A percentile compares a stretch with the other conserved stretches of the same genome.
Conservation (phyloP, 2,888 invertebrate species). For the Aproaerema taeniolella region DNA sequence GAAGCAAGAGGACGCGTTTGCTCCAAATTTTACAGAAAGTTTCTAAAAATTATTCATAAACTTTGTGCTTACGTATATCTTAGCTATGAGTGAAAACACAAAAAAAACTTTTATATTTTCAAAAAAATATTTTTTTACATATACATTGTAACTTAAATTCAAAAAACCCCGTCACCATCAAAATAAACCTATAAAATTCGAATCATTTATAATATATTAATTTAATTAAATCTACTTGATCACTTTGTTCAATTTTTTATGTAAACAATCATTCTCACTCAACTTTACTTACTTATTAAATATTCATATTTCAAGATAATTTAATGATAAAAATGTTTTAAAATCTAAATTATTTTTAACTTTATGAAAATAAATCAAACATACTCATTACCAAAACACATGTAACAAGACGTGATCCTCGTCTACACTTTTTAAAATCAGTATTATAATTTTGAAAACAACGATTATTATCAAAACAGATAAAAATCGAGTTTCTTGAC, state of each 20-base stretch:
- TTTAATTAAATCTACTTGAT: no score
- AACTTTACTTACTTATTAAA: neutral
- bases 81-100: slow-evolving; percentile 55
- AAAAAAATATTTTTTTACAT: neutral
- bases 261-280: neutral
- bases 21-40: slow-evolving; percentile 36
- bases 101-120: slow-evolving; percentile 36
- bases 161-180: no score
- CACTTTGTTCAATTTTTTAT: slow-evolving; percentile 13
- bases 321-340: neutral
- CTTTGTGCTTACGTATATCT: no score
- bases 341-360: neutral
- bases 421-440: no score
- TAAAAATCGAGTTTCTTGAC: no score
- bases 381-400: slow-evolving; percentile 4
- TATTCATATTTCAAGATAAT: no score
- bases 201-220: no score
- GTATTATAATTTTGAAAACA: no score
- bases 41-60: no score
- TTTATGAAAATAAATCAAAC: neutral
- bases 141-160: no score
- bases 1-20: slow-evolving; percentile 71
- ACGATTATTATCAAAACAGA: no score
- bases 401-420: slow-evolving; percentile 7
- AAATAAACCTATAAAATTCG: no score